Evolutionary conservation across 2,888 invertebrate species (phyloP).

Genomic region (Dione juno): DNA sequence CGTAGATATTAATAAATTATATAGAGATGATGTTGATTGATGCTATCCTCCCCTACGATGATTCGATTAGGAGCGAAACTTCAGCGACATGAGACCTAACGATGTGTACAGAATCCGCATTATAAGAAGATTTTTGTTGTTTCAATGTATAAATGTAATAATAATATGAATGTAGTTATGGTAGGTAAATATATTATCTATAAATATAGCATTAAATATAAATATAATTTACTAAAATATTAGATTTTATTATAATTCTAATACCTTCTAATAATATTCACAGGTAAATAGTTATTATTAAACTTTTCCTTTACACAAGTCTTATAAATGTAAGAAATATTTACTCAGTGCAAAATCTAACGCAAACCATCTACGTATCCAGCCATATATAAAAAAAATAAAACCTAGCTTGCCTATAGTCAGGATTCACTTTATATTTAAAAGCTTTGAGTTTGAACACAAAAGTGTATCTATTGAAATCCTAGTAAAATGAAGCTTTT

Average conservation of each 20-base stretch:
- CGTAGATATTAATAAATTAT: conserved; percentile 16
- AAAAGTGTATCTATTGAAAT: conserved; percentile 13
- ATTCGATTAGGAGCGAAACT: conserved; percentile 9
- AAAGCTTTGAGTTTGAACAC: conserved; percentile 9
- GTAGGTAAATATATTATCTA: no score
- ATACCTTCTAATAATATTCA: no score
- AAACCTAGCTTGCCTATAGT: background rate
- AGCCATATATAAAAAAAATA: background rate
- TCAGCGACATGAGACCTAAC: conserved; percentile 13
- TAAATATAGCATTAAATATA: no score
- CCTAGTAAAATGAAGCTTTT: conserved; percentile 24
- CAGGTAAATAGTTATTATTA: no score
- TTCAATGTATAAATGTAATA: no score
- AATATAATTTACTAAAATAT: no score
- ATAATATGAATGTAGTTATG: no score
- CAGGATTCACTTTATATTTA: conserved; percentile 8
- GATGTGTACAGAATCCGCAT: conserved; percentile 14
- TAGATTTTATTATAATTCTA: no score
- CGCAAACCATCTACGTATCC: no score
- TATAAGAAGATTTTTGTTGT: conserved; percentile 11
- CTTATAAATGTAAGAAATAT: no score
- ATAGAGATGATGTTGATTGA: conserved; percentile 15
- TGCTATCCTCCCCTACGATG: conserved; percentile 5
- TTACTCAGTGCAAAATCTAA: no score
- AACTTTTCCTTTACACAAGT: no score